phyloP scores from a whole-genome alignment of 2,113 vertebrate species.

The Ameiurus melas region DNA sequence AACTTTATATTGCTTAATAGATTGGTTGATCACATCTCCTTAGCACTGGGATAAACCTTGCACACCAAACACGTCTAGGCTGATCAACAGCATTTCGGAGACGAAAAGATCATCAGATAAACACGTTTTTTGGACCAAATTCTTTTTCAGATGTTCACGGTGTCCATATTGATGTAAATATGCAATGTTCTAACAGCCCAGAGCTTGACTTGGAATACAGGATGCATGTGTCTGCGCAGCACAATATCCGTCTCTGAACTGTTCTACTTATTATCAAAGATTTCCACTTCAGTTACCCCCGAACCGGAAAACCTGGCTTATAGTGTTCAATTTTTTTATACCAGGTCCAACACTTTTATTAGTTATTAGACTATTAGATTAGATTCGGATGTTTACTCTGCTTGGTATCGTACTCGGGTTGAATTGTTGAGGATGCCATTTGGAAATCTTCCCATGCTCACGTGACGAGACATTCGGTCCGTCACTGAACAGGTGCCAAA shows the following conservation, averaged over 20 bases:
- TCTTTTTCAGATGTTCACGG: background rate
- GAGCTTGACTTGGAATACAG: background rate
- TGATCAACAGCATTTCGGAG: background rate
- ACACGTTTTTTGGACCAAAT: background rate
- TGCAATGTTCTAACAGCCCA: background rate
- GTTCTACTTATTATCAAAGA: background rate
- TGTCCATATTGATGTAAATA: background rate
- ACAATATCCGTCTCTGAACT: background rate
- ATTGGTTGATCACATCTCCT: background rate
- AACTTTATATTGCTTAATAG: background rate
- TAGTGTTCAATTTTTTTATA: background rate
- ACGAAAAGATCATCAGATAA: background rate
- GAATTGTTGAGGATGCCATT: background rate
- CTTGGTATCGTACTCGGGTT: background rate
- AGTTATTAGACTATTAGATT: background rate
- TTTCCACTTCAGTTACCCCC: background rate
- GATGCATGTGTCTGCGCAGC: background rate
- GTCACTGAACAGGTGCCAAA: constrained; percentile 43
- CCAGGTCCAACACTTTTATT: background rate
- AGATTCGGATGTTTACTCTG: background rate
- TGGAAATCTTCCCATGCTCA: constrained; percentile 8
- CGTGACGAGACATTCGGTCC: constrained; percentile 6
- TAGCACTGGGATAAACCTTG: background rate
- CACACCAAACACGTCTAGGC: background rate
- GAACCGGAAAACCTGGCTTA: background rate